These are phyloP conservation scores for Bombus consobrinus DNA, from an alignment of 1,140 invertebrate species.

Conservation along the genomic window DNA sequence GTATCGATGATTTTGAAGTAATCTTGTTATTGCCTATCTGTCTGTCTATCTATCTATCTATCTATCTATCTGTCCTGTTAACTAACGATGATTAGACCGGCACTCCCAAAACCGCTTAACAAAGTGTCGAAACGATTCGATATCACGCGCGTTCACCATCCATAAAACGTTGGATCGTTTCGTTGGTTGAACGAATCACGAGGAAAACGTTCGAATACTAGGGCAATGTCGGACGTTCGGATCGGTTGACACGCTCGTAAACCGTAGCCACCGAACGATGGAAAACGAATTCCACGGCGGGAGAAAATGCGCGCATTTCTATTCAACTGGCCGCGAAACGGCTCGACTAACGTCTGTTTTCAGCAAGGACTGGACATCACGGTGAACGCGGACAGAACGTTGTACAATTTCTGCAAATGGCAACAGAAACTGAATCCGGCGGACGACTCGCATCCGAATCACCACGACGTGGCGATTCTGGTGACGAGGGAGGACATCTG, in stretches of 20 bases:
- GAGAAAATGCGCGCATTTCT: background rate
- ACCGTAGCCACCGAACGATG: background rate
- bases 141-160: background rate
- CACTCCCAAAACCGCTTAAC: background rate
- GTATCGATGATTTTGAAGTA: no score
- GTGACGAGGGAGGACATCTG: conserved; percentile 95
- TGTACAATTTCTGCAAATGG: conserved; percentile 94
- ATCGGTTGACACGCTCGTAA: background rate
- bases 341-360: conserved; percentile 34
- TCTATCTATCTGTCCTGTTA: no score
- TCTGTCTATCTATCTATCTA: background rate
- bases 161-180: background rate
- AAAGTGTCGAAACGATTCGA: background rate
- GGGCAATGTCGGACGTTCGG: background rate
- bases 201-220: background rate
- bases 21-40: no score
- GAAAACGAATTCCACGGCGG: background rate
- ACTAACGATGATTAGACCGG: background rate
- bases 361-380: conserved; percentile 89
- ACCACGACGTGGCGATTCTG: conserved; percentile 96
- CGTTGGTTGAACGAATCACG: background rate
- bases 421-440: conserved; percentile 90
- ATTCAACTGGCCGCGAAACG: background rate
- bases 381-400: conserved; percentile 91
- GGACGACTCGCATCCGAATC: conserved; percentile 92